These are phyloP conservation scores for Nothocercus nigrocapillus DNA, from an alignment of 2,113 vertebrate species.

Conservation along the genomic window DNA sequence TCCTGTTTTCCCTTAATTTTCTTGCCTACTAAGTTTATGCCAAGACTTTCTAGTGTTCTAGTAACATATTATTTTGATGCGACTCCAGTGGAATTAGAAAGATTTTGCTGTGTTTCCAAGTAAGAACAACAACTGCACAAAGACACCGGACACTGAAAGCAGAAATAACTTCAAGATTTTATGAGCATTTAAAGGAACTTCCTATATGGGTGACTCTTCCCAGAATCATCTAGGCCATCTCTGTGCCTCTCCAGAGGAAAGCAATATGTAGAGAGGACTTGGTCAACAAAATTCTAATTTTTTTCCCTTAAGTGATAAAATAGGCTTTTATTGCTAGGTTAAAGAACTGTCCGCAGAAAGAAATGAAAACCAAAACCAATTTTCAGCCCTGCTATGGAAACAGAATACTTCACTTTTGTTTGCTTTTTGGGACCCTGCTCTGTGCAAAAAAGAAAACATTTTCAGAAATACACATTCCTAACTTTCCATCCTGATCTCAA, in stretches of 20 bases:
- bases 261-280: not conserved
- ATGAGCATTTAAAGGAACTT: too few relatives aligned
- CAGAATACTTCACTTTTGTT: not conserved
- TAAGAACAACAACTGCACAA: not conserved
- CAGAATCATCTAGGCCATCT: not conserved
- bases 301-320: not conserved
- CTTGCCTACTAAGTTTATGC: not conserved
- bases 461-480: not conserved
- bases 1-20: not conserved
- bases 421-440: not conserved
- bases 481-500: not conserved
- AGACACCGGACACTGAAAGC: not conserved
- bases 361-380: not conserved
- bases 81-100: not conserved
- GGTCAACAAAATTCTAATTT: not conserved
- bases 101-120: not conserved
- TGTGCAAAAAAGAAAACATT: not conserved
- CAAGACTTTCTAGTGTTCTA: not conserved
- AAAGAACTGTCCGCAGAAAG: not conserved
- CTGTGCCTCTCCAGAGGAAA: not conserved
- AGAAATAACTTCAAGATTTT: not conserved
- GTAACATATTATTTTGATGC: fast-evolving
- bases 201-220: not conserved
- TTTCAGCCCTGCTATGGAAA: not conserved
- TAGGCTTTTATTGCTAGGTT: not conserved